A percentile compares a stretch with the other conserved stretches of the same genome.
phyloP scores from a whole-genome alignment of 1,140 invertebrate genomes.

The Vanessa tameamea region DNA sequence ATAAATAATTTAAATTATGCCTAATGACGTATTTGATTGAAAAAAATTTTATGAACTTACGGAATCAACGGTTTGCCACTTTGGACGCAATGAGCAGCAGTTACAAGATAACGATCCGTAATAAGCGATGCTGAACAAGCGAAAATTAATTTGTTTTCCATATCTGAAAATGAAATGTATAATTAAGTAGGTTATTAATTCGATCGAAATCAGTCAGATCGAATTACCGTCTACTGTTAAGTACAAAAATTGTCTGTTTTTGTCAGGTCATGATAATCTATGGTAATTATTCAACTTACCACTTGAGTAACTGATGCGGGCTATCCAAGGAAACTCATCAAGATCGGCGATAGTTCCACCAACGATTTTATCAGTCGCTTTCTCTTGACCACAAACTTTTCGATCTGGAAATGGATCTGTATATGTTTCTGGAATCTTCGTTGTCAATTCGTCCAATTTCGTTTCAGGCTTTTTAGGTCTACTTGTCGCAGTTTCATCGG shows the following conservation, averaged over 20 bases:
- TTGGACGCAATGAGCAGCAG: conserved; percentile 84
- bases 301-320: conserved; percentile 67
- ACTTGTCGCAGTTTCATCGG: conserved; percentile 31
- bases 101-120: conserved; percentile 82
- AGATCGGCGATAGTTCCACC: conserved; percentile 57
- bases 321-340: conserved; percentile 84
- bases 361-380: conserved; percentile 43
- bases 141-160: conserved; percentile 2
- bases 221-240: too few species aligned
- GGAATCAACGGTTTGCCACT: neutral
- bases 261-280: conserved; percentile 1
- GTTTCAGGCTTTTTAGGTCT: conserved; percentile 2
- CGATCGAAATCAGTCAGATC: too few species aligned
- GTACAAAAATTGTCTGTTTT: neutral
- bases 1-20: neutral
- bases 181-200: neutral
- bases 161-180: conserved; percentile 9
- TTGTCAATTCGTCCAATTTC: neutral
- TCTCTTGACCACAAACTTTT: conserved; percentile 43
- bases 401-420: conserved; percentile 41
- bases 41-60: neutral
- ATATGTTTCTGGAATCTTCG: neutral
- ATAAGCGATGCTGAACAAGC: conserved; percentile 84
- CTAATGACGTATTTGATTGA: neutral
- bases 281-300: conserved; percentile 20